These are phyloP conservation scores for Metalampra italica DNA, from an alignment of 2,888 invertebrate species.

Conservation along the genomic window DNA sequence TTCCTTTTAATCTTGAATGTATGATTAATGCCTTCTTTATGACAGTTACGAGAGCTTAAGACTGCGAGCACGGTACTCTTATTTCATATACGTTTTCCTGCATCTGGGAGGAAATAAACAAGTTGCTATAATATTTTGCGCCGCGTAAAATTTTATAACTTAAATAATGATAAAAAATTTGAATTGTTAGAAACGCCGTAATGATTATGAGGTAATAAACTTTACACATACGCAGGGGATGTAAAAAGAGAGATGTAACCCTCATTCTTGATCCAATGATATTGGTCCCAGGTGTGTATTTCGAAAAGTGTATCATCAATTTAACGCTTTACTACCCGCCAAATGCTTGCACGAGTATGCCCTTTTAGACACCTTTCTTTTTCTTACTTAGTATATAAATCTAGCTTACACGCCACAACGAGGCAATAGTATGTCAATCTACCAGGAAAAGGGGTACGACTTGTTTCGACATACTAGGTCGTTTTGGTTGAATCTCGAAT, in stretches of 20 bases:
- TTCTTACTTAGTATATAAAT: neutral
- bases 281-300: constrained; percentile 8
- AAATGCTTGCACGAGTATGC: neutral
- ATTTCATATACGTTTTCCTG: constrained; percentile 7
- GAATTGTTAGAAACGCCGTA: neutral
- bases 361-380: neutral
- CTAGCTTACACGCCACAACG: neutral
- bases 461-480: too few species aligned
- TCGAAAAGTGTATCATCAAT: constrained; percentile 8
- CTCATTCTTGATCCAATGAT: constrained; percentile 2
- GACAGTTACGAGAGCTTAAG: constrained; percentile 13
- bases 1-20: constrained; percentile 13
- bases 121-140: neutral
- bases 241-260: neutral
- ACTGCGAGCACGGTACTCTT: constrained; percentile 9
- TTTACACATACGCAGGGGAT: neutral
- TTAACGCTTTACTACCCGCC: constrained; percentile 2
- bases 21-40: constrained; percentile 17
- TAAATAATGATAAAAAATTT: neutral
- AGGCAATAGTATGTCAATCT: neutral
- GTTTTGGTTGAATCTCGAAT: neutral
- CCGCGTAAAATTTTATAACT: neutral
- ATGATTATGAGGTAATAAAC: neutral
- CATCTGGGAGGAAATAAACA: constrained; percentile 4
- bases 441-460: neutral